phyloP scores from a whole-genome alignment of 2,113 vertebrate genomes.

The Panthera tigris region DNA sequence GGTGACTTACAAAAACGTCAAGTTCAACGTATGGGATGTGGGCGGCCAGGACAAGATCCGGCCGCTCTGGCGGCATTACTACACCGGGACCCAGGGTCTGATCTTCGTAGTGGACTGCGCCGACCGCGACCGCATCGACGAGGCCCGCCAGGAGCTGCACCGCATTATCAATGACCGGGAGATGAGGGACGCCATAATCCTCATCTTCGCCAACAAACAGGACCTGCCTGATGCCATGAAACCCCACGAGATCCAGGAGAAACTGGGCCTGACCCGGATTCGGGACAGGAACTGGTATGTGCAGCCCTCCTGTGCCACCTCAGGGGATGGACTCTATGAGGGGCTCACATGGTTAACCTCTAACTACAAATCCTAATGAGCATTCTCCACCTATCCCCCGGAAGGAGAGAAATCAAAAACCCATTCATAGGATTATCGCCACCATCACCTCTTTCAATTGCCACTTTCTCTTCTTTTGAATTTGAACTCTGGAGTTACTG shows the following conservation, averaged over 20 bases:
- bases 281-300: constrained; percentile 99
- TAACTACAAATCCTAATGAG: constrained; percentile 99
- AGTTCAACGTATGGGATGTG: constrained; percentile 99
- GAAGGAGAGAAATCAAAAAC: constrained; percentile 85
- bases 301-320: constrained; percentile 99
- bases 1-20: constrained; percentile 99
- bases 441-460: constrained; percentile 82
- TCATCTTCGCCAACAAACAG: constrained; percentile 99
- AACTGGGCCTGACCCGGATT: constrained; percentile 99
- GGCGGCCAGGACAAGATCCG: constrained; percentile 99
- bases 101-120: constrained; percentile 99
- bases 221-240: constrained; percentile 99
- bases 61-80: constrained; percentile 99
- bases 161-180: constrained; percentile 99
- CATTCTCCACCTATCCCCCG: constrained; percentile 68
- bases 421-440: constrained; percentile 89
- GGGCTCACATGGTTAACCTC: constrained; percentile 99
- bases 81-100: constrained; percentile 98
- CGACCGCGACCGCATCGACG: constrained; percentile 98
- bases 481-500: constrained; percentile 77
- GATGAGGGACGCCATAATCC: constrained; percentile 99
- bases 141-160: constrained; percentile 98
- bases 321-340: constrained; percentile 99
- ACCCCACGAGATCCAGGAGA: constrained; percentile 99
- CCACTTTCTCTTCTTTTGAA: constrained; percentile 81